Evolutionary conservation across 2,888 invertebrate species (phyloP).

Genomic region (Aproaerema taeniolella): DNA sequence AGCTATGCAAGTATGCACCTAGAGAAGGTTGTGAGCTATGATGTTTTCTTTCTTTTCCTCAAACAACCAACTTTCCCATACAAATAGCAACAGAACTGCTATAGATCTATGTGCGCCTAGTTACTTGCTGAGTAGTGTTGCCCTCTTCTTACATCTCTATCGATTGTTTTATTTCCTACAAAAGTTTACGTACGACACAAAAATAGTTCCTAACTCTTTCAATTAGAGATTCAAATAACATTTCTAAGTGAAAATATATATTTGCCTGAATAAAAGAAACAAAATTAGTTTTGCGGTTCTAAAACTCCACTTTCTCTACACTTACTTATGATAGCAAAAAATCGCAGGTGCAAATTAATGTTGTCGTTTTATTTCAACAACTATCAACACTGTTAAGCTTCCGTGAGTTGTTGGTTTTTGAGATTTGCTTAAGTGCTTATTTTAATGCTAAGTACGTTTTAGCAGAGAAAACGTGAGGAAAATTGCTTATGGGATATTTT

Average conservation of each 20-base stretch:
- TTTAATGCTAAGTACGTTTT: constrained; percentile 7
- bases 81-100: background rate
- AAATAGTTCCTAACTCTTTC: constrained; percentile 3
- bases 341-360: background rate
- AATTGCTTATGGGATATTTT: no score
- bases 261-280: background rate
- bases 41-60: no score
- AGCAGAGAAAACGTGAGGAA: no score
- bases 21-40: no score
- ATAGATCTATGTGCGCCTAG: background rate
- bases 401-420: constrained; percentile 32
- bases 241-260: background rate
- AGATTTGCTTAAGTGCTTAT: constrained; percentile 20
- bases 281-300: background rate
- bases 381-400: background rate
- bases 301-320: background rate
- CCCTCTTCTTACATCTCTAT: constrained; percentile 7
- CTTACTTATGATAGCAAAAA: background rate
- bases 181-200: background rate
- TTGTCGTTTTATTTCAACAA: no score
- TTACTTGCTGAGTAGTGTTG: constrained; percentile 18
- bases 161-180: constrained; percentile 1
- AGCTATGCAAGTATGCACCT: no score
- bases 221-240: background rate
- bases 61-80: constrained; percentile 3